Evolutionary conservation across 1,140 invertebrate genomes (phyloP).

Genomic region (Apis laboriosa): DNA sequence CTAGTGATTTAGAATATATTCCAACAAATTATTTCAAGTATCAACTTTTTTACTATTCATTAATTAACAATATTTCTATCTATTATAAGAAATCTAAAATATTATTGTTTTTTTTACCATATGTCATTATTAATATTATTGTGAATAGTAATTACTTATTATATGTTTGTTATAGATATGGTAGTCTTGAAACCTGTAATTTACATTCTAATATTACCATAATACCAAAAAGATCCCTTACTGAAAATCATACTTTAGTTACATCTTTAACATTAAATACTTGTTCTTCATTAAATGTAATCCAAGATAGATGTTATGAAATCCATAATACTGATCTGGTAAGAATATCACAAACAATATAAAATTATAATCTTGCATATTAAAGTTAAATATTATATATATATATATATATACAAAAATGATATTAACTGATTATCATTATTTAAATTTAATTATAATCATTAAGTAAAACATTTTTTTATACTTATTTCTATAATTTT

Average conservation of each 20-base stretch:
- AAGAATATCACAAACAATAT: conserved; percentile 43
- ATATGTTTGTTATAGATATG: conserved; percentile 54
- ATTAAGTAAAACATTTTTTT: background rate
- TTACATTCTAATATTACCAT: conserved; percentile 54
- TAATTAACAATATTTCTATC: background rate
- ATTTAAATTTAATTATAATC: background rate
- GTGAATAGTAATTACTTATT: conserved; percentile 12
- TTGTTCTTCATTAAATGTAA: conserved; percentile 36
- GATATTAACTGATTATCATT: background rate
- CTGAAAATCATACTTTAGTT: conserved; percentile 32
- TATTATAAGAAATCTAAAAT: background rate
- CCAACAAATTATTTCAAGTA: conserved; percentile 50
- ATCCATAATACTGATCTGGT: conserved; percentile 62
- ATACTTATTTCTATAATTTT: too few species aligned
- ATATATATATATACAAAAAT: background rate
- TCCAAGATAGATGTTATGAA: conserved; percentile 61
- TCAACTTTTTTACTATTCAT: background rate
- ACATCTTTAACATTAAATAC: conserved; percentile 25
- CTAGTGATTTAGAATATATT: conserved; percentile 64
- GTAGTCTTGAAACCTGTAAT: conserved; percentile 52
- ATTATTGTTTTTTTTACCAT: background rate
- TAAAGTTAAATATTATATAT: conserved; percentile 1
- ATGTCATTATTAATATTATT: too few species aligned
- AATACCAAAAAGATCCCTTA: conserved; percentile 56
- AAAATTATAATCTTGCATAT: conserved; percentile 18